Evolutionary conservation across 2,113 vertebrate species (phyloP).

Genomic region (Leucosticte australis): DNA sequence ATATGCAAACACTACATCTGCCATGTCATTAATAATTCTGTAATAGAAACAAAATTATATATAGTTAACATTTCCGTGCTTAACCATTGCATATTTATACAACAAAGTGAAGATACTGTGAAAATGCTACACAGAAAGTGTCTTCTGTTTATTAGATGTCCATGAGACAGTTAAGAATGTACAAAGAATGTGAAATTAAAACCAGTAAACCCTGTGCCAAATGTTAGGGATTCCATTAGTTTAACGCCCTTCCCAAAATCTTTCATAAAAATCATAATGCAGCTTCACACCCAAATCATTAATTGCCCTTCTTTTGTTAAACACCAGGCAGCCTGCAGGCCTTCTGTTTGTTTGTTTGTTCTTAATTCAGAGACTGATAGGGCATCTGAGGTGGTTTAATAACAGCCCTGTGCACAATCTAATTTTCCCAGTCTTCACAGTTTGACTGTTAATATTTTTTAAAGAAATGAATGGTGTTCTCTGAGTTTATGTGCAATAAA

Average conservation of each 20-base stretch:
- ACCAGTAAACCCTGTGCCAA: neutral
- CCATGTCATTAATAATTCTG: neutral
- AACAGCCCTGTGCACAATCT: neutral
- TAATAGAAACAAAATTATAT: neutral
- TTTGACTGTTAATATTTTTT: neutral
- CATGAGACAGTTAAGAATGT: neutral
- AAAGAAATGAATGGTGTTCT: neutral
- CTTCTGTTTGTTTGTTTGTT: neutral
- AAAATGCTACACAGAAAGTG: neutral
- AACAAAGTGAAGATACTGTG: neutral
- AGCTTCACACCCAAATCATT: neutral
- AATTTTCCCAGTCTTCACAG: neutral
- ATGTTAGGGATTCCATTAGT: neutral
- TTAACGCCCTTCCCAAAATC: neutral
- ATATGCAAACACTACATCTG: neutral
- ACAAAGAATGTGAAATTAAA: neutral
- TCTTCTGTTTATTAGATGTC: neutral
- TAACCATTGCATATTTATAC: neutral
- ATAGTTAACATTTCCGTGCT: neutral
- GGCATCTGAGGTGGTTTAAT: neutral
- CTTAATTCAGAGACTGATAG: neutral
- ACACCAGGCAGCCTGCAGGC: neutral
- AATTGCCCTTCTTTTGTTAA: neutral
- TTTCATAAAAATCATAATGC: neutral
- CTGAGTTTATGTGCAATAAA: neutral